Percentiles rank a stretch among this genome's conserved stretches.
Evolutionary conservation across 2,797 vertebrate species (phyloP).

Genomic region (Varecia variegata): DNA sequence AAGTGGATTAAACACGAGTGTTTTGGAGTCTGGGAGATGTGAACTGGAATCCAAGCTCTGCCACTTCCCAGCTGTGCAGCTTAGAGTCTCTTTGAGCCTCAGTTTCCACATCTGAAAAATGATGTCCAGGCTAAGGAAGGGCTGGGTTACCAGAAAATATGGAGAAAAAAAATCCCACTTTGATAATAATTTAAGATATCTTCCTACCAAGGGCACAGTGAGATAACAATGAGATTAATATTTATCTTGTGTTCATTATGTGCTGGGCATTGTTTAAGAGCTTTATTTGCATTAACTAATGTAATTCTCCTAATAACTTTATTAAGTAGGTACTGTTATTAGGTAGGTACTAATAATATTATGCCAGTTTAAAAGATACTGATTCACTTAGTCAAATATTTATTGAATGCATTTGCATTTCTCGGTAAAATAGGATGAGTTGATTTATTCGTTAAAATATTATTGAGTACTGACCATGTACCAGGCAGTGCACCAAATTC

Average conservation of each 20-base stretch:
- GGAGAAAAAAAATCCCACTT: not conserved
- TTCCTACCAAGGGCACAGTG: not conserved
- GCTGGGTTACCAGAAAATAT: not conserved
- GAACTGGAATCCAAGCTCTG: not conserved
- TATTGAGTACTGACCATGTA: not conserved
- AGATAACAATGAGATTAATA: not conserved
- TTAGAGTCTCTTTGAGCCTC: not conserved
- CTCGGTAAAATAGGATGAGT: not conserved
- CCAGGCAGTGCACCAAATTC: not conserved
- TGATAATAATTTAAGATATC: not conserved
- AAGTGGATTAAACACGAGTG: not conserved
- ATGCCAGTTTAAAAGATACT: not conserved
- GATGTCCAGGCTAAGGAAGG: not conserved
- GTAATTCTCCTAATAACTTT: conserved; percentile 19
- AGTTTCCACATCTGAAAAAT: not conserved
- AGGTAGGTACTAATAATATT: not conserved
- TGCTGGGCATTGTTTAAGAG: not conserved
- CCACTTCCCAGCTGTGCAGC: not conserved
- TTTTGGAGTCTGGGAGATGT: not conserved
- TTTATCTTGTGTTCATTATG: not conserved
- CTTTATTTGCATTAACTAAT: not conserved
- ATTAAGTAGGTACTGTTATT: not conserved
- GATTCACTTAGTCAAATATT: conserved; percentile 4
- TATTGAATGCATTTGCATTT: conserved; percentile 6
- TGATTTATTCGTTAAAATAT: not conserved